Evolutionary conservation across 2,888 invertebrate genomes (phyloP).

Genomic region (Caenorhabditis macrosperma): DNA sequence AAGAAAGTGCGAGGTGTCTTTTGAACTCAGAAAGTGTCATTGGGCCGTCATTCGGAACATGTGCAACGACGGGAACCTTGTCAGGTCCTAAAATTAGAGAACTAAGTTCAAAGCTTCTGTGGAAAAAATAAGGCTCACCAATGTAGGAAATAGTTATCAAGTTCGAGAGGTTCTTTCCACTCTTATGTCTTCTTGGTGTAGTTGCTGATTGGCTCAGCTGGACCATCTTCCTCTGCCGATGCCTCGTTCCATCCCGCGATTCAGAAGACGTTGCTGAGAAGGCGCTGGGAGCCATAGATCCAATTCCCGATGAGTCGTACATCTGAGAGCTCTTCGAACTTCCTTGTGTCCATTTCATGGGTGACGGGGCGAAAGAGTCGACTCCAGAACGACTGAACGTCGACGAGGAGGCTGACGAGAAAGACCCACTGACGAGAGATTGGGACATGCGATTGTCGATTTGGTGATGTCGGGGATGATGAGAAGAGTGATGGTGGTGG

Average conservation of each 20-base stretch:
- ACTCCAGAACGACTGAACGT: background rate
- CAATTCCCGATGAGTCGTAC: constrained; percentile 67
- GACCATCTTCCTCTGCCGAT: constrained; percentile 14
- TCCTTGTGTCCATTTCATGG: constrained; percentile 1
- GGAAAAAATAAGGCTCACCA: constrained; percentile 24
- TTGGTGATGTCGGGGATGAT: constrained; percentile 30
- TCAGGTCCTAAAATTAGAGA: constrained; percentile 53
- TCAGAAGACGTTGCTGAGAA: constrained; percentile 54
- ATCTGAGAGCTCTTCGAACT: constrained; percentile 40
- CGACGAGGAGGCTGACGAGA: constrained; percentile 27
- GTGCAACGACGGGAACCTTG: constrained; percentile 74
- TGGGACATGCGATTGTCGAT: constrained; percentile 51
- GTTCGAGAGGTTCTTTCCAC: constrained; percentile 35
- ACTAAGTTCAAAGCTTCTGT: background rate
- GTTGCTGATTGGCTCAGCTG: constrained; percentile 25
- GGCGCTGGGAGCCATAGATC: constrained; percentile 66
- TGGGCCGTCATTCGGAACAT: constrained; percentile 65
- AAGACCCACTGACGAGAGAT: constrained; percentile 22
- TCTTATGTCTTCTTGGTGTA: constrained; percentile 42
- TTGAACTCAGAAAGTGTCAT: constrained; percentile 73
- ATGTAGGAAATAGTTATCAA: constrained; percentile 57
- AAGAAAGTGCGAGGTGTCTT: constrained; percentile 68
- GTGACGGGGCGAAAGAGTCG: constrained; percentile 52
- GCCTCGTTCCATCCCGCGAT: constrained; percentile 15
- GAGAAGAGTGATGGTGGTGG: background rate